Percentiles rank a stretch among this genome's conserved stretches.
Conservation (phyloP, 2,888 invertebrate species). For the Clistopyga incitator region DNA sequence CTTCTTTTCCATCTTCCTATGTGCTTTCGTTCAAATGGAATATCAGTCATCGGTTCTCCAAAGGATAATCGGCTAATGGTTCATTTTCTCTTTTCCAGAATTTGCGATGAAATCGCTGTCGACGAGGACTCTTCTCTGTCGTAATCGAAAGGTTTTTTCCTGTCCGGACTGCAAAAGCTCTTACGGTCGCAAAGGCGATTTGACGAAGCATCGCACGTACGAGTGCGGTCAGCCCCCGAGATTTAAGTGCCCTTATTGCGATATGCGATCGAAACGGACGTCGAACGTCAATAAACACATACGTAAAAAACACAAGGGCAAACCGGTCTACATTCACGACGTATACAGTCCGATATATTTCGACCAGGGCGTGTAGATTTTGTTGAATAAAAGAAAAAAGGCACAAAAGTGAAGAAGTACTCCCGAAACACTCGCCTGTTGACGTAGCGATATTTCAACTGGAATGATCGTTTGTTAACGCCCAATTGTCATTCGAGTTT, state of each 20-base stretch:
- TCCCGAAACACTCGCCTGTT: neutral
- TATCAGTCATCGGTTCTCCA: too few species aligned
- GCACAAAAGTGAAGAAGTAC: neutral
- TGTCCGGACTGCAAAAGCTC: conserved; percentile 51
- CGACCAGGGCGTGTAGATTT: conserved; percentile 53
- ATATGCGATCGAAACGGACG: conserved; percentile 73
- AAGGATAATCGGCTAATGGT: conserved; percentile 22
- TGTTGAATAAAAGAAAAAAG: conserved; percentile 27
- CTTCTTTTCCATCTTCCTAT: neutral
- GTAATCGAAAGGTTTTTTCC: conserved; percentile 51
- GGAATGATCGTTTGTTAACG: neutral
- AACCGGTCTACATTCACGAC: conserved; percentile 64
- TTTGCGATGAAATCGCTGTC: neutral
- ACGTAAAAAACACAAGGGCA: conserved; percentile 72
- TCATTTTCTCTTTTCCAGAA: conserved; percentile 53
- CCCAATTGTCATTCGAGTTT: neutral
- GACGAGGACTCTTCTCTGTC: conserved; percentile 1
- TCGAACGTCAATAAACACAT: conserved; percentile 76
- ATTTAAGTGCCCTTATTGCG: conserved; percentile 81
- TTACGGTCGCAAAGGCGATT: conserved; percentile 45
- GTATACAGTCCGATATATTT: conserved; percentile 39
- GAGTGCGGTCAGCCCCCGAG: conserved; percentile 74
- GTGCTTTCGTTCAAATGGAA: neutral
- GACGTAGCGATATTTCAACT: neutral
- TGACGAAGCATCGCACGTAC: conserved; percentile 76